phyloP scores from a whole-genome alignment of 2,888 invertebrate genomes.

The Tiliacea citrago region DNA sequence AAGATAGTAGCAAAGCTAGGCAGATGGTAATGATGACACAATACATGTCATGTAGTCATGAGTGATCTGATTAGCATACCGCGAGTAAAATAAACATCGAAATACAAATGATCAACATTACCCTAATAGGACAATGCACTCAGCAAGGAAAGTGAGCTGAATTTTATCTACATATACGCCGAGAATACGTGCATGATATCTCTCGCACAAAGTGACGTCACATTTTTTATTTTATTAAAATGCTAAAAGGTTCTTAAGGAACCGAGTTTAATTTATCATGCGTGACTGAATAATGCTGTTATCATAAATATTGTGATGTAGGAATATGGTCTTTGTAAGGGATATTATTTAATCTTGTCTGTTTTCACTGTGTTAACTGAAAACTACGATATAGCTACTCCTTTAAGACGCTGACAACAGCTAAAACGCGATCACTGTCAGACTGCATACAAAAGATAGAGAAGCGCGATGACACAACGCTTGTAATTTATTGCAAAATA shows the following conservation, averaged over 20 bases:
- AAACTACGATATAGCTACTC: too few relatives aligned
- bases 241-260: slow-evolving; percentile 57
- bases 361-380: background rate
- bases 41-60: background rate
- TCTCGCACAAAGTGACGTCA: slow-evolving; percentile 35
- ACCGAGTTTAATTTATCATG: slow-evolving; percentile 46
- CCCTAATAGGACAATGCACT: slow-evolving; percentile 54
- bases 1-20: background rate
- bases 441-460: too few relatives aligned
- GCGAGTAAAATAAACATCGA: slow-evolving; percentile 11
- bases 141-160: slow-evolving; percentile 17
- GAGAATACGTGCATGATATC: slow-evolving; percentile 26
- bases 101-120: slow-evolving; percentile 44
- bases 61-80: background rate
- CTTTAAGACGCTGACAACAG: too few relatives aligned
- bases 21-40: background rate
- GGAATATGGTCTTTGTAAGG: slow-evolving; percentile 10
- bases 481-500: too few relatives aligned
- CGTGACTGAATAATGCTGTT: slow-evolving; percentile 36
- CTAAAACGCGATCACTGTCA: too few relatives aligned
- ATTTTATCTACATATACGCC: slow-evolving; percentile 39
- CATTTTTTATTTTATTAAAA: slow-evolving; percentile 63
- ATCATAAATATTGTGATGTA: slow-evolving; percentile 21
- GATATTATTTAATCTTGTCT: slow-evolving; percentile 11
- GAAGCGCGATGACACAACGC: too few relatives aligned